Evolutionary conservation across 2,888 invertebrate species (phyloP).

Genomic region (Poecilobothrus nobilitatus): DNA sequence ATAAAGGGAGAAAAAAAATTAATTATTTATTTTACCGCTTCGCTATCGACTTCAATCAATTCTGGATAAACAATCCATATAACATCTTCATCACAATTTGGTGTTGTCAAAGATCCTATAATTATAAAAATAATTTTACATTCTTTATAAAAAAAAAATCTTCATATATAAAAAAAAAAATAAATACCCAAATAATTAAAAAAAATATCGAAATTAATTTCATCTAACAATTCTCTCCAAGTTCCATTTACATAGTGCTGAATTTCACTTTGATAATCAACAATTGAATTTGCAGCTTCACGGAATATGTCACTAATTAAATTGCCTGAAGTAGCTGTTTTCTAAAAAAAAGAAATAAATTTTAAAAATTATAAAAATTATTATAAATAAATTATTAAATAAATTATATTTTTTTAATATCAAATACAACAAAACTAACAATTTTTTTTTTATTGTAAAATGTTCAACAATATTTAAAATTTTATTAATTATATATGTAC

Average conservation of each 20-base stretch:
- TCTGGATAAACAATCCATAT: conserved; percentile 56
- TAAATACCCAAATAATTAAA: background rate
- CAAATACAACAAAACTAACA: too few relatives aligned
- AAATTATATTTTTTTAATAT: too few relatives aligned
- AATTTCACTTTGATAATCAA: background rate
- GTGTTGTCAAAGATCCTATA: conserved; percentile 64
- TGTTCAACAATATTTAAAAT: too few relatives aligned
- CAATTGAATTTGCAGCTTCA: background rate
- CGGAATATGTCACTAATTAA: background rate
- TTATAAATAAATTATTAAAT: too few relatives aligned
- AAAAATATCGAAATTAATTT: background rate
- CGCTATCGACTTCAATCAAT: background rate
- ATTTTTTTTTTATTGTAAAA: too few relatives aligned
- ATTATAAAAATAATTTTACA: too few relatives aligned
- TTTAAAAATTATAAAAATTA: too few relatives aligned
- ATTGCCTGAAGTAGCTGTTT: background rate
- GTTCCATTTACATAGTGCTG: background rate
- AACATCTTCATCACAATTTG: conserved; percentile 60
- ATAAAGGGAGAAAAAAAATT: background rate
- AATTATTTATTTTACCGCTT: background rate
- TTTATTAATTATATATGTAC: too few relatives aligned
- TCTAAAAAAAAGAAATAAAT: background rate
- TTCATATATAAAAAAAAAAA: too few relatives aligned
- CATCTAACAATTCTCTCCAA: background rate
- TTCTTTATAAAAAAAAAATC: background rate